Evolutionary conservation across 2,113 vertebrate genomes (phyloP).

Genomic region (Hydrochoerus hydrochaeris): DNA sequence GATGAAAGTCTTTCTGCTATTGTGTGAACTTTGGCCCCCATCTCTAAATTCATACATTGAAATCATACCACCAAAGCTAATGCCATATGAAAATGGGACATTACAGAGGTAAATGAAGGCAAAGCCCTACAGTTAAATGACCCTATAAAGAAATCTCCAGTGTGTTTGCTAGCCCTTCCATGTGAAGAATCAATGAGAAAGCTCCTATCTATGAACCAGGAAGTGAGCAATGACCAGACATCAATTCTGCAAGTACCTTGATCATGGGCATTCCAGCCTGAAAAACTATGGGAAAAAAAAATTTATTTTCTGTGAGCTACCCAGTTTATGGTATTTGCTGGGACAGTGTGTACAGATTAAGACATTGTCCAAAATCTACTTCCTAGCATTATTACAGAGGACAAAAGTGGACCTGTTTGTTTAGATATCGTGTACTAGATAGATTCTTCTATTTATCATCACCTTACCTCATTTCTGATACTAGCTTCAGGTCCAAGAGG

Average conservation of each 20-base stretch:
- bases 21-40: neutral
- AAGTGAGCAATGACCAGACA: neutral
- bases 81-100: no score
- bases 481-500: neutral
- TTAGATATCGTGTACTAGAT: neutral
- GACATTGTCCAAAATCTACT: neutral
- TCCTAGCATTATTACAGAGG: neutral
- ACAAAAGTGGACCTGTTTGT: conserved; percentile 17
- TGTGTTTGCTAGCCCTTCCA: neutral
- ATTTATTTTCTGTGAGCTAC: neutral
- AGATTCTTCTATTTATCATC: neutral
- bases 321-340: neutral
- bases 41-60: neutral
- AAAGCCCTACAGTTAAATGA: neutral
- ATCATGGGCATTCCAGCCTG: neutral
- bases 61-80: neutral
- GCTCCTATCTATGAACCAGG: neutral
- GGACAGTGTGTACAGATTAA: neutral
- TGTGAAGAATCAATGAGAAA: neutral
- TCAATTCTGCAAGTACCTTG: neutral
- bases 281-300: neutral
- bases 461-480: neutral
- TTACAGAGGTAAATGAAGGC: neutral
- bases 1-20: neutral
- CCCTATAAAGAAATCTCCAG: no score